phyloP scores from a whole-genome alignment of 2,113 vertebrate genomes.

The Cathartes aura region DNA sequence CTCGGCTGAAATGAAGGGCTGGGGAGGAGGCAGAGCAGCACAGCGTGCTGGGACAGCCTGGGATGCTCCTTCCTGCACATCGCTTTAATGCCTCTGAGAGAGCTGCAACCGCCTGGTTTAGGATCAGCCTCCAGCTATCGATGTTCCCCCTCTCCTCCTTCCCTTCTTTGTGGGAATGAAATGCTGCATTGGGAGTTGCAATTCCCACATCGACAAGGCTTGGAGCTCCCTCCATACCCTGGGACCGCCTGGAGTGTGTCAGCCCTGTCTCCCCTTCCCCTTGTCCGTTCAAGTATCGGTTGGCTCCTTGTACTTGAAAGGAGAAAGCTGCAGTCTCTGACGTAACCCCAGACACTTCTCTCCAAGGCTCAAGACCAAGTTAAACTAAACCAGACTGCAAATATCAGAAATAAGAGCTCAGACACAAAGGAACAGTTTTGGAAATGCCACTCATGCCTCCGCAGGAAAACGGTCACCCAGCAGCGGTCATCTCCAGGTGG shows the following conservation, averaged over 20 bases:
- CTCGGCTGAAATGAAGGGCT: background rate
- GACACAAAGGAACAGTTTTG: background rate
- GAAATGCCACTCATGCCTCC: background rate
- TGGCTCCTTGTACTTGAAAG: background rate
- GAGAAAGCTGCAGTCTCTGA: background rate
- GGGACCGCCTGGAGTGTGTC: background rate
- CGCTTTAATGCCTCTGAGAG: fast-evolving
- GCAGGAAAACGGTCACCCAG: background rate
- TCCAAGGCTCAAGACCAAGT: background rate
- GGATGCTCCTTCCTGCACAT: background rate
- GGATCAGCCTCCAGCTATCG: background rate
- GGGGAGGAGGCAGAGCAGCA: background rate
- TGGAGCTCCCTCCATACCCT: background rate
- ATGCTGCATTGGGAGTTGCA: fast-evolving
- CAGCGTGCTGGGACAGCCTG: background rate
- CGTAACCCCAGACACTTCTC: background rate
- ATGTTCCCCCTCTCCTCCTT: background rate
- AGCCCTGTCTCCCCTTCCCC: background rate
- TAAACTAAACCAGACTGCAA: background rate
- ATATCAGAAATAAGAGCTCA: background rate
- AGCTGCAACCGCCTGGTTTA: fast-evolving
- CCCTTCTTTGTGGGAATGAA: background rate
- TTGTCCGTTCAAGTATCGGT: fast-evolving
- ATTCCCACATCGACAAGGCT: background rate
- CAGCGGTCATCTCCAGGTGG: background rate